Conservation (phyloP, 2,888 invertebrate species). For the Himalopsyche kuldschensis region DNA sequence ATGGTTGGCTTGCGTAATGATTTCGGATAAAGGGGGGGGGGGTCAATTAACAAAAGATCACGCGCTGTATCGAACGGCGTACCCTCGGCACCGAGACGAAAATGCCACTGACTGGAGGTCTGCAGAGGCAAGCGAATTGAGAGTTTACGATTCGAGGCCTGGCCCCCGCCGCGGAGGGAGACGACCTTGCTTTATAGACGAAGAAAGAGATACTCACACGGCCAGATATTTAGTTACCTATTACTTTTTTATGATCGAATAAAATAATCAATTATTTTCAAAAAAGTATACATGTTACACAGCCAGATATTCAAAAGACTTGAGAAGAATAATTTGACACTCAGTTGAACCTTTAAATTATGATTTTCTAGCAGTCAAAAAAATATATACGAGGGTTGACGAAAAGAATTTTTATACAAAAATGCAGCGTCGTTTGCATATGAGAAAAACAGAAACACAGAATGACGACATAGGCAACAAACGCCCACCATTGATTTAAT, state of each 20-base stretch:
- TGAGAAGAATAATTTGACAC: too few relatives aligned
- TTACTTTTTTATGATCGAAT: neutral
- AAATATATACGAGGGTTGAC: too few relatives aligned
- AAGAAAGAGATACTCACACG: neutral
- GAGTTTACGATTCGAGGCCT: neutral
- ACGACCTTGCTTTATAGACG: neutral
- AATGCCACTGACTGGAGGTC: neutral
- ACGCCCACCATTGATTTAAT: too few relatives aligned
- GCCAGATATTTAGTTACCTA: neutral
- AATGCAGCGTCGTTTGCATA: too few relatives aligned
- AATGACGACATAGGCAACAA: too few relatives aligned
- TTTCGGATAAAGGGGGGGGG: neutral
- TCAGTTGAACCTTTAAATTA: too few relatives aligned
- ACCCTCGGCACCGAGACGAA: neutral
- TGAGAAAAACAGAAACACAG: too few relatives aligned
- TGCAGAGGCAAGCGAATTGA: neutral
- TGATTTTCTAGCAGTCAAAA: too few relatives aligned
- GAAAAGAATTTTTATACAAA: too few relatives aligned
- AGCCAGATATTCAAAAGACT: too few relatives aligned
- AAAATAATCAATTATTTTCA: neutral
- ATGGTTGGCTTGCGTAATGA: too few relatives aligned
- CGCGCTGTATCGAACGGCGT: neutral
- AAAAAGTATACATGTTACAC: neutral
- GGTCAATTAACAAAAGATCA: neutral
- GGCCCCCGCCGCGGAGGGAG: neutral